Conservation (phyloP, 2,797 vertebrate species). For the Pantherophis vulpinus region DNA sequence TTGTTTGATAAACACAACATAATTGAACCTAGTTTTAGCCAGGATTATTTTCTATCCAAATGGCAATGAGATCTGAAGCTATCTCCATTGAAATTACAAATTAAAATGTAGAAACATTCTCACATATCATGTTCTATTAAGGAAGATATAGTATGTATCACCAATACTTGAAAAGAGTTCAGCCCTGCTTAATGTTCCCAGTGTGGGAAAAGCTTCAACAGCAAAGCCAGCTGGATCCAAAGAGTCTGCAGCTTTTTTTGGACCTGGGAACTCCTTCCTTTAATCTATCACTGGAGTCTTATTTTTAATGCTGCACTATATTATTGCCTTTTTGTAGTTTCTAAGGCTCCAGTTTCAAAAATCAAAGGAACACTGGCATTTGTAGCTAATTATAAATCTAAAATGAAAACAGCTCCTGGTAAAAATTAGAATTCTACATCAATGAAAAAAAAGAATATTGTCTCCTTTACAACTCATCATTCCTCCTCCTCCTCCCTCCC, state of each 20-base stretch:
- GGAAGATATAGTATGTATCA: not conserved
- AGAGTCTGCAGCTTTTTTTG: not conserved
- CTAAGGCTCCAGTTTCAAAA: not conserved
- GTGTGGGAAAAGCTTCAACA: not conserved
- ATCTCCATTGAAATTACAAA: not conserved
- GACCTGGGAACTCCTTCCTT: not conserved
- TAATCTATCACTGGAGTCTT: not conserved
- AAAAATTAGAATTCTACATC: not conserved
- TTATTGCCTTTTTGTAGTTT: not conserved
- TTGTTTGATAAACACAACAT: not conserved
- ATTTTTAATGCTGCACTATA: not conserved
- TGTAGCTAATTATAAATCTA: not conserved
- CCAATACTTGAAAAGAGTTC: not conserved
- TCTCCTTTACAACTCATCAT: not conserved
- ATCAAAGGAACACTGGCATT: not conserved
- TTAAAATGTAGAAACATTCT: not conserved
- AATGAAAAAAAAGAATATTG: not conserved
- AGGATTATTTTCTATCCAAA: not conserved
- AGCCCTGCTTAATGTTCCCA: not conserved
- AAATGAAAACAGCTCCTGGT: not conserved
- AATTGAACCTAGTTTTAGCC: not conserved
- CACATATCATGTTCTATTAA: not conserved
- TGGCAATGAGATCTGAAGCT: not conserved
- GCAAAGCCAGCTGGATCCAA: not conserved
- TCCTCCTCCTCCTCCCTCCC: not conserved